Evolutionary conservation across 2,888 invertebrate species (phyloP).

Genomic region (Spialia ferax): DNA sequence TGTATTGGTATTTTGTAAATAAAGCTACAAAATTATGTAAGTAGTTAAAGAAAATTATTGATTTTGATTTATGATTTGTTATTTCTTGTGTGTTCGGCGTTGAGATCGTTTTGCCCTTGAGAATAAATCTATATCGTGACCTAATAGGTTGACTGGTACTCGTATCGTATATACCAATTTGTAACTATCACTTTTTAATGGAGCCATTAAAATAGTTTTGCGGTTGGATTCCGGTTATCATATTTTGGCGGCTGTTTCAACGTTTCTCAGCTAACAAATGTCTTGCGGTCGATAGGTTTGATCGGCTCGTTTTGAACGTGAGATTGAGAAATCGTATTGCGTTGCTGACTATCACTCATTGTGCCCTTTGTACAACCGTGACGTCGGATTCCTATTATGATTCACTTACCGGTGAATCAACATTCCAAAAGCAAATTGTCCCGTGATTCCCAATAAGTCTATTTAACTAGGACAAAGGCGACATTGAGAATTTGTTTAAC

Average conservation of each 20-base stretch:
- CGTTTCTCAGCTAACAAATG: slow-evolving; percentile 65
- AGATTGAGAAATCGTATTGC: slow-evolving; percentile 67
- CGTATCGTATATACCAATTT: slow-evolving; percentile 61
- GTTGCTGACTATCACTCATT: slow-evolving; percentile 61
- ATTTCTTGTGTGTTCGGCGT: neutral
- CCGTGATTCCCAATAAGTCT: slow-evolving; percentile 51
- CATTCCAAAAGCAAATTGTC: slow-evolving; percentile 54
- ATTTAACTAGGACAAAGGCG: slow-evolving; percentile 55
- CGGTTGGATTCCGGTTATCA: slow-evolving; percentile 71
- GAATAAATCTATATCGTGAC: neutral
- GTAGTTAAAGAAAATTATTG: too few relatives aligned
- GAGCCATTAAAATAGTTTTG: slow-evolving; percentile 79
- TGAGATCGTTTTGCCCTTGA: neutral
- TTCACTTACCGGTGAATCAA: slow-evolving; percentile 50
- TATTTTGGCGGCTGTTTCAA: slow-evolving; percentile 71
- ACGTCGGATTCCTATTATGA: slow-evolving; percentile 52
- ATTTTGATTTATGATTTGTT: too few relatives aligned
- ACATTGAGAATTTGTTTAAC: slow-evolving; percentile 60
- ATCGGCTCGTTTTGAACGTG: slow-evolving; percentile 54
- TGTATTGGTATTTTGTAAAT: too few relatives aligned
- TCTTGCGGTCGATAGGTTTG: slow-evolving; percentile 69
- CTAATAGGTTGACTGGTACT: neutral
- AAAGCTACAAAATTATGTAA: too few relatives aligned
- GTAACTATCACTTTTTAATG: slow-evolving; percentile 83
- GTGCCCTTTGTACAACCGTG: slow-evolving; percentile 49